Evolutionary conservation across 2,797 vertebrate genomes (phyloP).

Genomic region (Brachymystax lenok): DNA sequence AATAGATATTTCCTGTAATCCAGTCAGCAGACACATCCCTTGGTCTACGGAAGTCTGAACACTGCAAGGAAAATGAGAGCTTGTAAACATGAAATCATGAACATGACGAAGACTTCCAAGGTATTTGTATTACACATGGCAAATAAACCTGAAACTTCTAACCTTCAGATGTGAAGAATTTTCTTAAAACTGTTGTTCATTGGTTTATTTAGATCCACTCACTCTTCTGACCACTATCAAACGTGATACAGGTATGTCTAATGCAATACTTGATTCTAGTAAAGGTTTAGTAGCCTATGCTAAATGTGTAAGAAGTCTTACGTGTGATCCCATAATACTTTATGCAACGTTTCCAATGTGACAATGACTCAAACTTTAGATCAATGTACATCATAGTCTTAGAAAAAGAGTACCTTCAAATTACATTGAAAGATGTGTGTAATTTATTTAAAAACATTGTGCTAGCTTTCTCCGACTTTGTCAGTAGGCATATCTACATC

Average conservation of each 20-base stretch:
- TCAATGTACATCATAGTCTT: neutral
- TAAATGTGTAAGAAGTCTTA: neutral
- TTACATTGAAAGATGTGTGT: conserved; percentile 14
- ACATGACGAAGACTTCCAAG: conserved; percentile 14
- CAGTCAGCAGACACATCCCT: conserved; percentile 96
- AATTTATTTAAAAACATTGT: conserved; percentile 17
- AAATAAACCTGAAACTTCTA: neutral
- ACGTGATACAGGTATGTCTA: too few relatives aligned
- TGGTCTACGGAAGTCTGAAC: conserved; percentile 95
- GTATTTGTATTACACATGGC: neutral
- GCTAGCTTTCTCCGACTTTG: conserved; percentile 12
- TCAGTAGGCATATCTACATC: conserved; percentile 16
- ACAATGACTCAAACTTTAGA: conserved; percentile 4
- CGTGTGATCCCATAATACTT: neutral
- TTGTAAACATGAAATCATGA: neutral
- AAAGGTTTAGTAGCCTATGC: too few relatives aligned
- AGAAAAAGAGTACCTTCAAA: conserved; percentile 1
- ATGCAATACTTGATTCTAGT: too few relatives aligned
- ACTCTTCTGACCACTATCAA: neutral
- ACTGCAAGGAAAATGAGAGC: conserved; percentile 73
- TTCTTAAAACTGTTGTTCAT: neutral
- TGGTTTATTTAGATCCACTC: neutral
- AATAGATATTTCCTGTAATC: conserved; percentile 97
- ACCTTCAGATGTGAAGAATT: conserved; percentile 17
- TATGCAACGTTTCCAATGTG: neutral